Base-by-base conservation (phyloP, 2,888 invertebrate species). In the Drosophila quinaria region DNA sequence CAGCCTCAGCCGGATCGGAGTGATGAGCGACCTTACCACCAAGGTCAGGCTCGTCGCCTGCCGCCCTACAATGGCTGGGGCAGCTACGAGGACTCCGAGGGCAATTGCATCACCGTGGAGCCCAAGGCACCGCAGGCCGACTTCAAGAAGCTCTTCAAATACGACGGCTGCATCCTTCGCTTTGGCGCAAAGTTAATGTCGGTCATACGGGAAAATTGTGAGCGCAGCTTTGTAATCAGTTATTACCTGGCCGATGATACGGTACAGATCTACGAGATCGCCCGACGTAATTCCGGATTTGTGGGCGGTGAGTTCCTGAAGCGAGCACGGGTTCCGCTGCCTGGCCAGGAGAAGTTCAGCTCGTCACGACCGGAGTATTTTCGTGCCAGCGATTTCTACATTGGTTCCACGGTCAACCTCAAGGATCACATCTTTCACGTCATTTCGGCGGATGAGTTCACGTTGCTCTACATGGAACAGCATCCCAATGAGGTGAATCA, bases 1-100 rank as follows among this genome's bases (percentile, higher is more conserved):
- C 78, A 91, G 13, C 63, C 83, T 0, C 64, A 88, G 50, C 93
- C 92, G 0, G 72, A 66, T 4, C 78, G 84, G 8, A 77, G 73
- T 3, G 88, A 90, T 52, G 86, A 90, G 8, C 88, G 83, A 8
- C 51, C 63, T 10, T 31, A 63, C 64, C 19, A 73, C 5, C 76
- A 74, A 4, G 70, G 71, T 17, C 19, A 80, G 29, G 35, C 56
- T 29, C 61, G 92, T 42, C 86, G 91, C 1, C 90, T 96, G 47
- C 98, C 98, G 0, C 98, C 98, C 0, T 98, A 97, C 95, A 98
- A 98, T 90, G 98, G 98, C 3, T 97, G 95, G 92, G 98, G 98
- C 0, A 95, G 96, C 0, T 96, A 97, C 90, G 97, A 97, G 70
- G 98, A 98, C 91, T 98, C 98, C 0, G 96, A 97, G 9, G 96